These are phyloP conservation scores for Tetheella fluctuosa DNA, from an alignment of 2,888 invertebrate genomes.

Conservation along the genomic window DNA sequence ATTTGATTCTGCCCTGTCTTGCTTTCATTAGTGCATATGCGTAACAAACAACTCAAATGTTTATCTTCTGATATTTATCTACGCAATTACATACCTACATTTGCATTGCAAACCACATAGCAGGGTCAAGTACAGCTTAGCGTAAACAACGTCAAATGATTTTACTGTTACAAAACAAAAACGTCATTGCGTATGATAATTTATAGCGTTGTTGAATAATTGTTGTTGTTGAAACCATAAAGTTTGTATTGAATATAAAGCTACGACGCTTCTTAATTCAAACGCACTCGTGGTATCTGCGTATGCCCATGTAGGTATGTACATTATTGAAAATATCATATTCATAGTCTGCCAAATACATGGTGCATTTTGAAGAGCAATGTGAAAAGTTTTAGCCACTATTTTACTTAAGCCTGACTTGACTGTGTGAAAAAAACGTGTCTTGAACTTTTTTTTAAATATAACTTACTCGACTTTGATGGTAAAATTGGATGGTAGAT, in stretches of 20 bases:
- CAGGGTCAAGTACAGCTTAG: constrained; percentile 4
- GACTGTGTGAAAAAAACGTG: too few species aligned
- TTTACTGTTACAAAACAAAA: constrained; percentile 8
- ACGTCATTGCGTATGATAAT: not conserved
- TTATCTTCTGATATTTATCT: not conserved
- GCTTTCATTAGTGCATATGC: not conserved
- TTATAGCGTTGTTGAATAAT: not conserved
- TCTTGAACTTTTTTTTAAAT: too few species aligned
- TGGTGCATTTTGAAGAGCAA: too few species aligned
- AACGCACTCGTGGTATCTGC: not conserved
- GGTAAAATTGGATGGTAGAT: too few species aligned
- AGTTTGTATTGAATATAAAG: not conserved
- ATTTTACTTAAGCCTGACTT: too few species aligned
- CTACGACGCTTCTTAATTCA: not conserved
- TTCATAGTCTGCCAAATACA: too few species aligned
- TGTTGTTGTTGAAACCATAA: not conserved
- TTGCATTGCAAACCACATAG: not conserved
- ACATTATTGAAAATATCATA: not conserved
- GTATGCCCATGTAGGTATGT: not conserved
- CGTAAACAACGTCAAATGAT: constrained; percentile 8
- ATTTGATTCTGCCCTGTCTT: too few species aligned
- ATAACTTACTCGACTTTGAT: too few species aligned
- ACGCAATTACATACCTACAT: not conserved
- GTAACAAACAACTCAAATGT: not conserved
- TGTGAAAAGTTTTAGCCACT: too few species aligned